These are phyloP conservation scores for Doryteuthis pealeii DNA, from an alignment of 1,140 invertebrate genomes.

Conservation along the genomic window DNA sequence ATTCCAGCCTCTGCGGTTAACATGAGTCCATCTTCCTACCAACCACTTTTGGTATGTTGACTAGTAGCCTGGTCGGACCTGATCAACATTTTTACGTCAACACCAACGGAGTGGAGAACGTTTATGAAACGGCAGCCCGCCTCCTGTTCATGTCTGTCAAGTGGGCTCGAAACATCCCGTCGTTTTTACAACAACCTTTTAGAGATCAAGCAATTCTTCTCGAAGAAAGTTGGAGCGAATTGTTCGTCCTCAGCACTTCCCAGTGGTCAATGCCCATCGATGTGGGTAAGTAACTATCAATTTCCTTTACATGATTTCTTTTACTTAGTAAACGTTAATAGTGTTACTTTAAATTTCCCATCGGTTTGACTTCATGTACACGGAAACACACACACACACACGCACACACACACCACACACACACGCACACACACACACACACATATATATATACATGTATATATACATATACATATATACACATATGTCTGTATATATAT, in stretches of 20 bases:
- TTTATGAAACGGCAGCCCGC: slow-evolving; percentile 82
- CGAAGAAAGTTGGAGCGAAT: slow-evolving; percentile 92
- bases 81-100: slow-evolving; percentile 8
- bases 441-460: too few species aligned
- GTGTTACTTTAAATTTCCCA: too few species aligned
- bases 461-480: not conserved
- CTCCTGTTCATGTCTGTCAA: slow-evolving; percentile 93
- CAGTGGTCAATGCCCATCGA: slow-evolving; percentile 92
- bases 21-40: slow-evolving; percentile 21
- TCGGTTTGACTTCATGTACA: too few species aligned
- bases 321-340: too few species aligned
- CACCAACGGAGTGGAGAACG: slow-evolving; percentile 58
- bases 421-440: too few species aligned
- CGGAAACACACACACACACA: too few species aligned
- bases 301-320: too few species aligned
- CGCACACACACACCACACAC: too few species aligned
- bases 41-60: not conserved
- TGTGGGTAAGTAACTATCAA: slow-evolving; percentile 65
- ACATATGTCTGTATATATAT: not conserved
- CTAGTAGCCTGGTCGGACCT: not conserved
- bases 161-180: slow-evolving; percentile 96
- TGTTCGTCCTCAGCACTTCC: slow-evolving; percentile 95
- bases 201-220: slow-evolving; percentile 85
- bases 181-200: slow-evolving; percentile 85
- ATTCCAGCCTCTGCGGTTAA: slow-evolving; percentile 44